phyloP scores from a whole-genome alignment of 2,888 invertebrate species.

The Amblyteles armatorius region DNA sequence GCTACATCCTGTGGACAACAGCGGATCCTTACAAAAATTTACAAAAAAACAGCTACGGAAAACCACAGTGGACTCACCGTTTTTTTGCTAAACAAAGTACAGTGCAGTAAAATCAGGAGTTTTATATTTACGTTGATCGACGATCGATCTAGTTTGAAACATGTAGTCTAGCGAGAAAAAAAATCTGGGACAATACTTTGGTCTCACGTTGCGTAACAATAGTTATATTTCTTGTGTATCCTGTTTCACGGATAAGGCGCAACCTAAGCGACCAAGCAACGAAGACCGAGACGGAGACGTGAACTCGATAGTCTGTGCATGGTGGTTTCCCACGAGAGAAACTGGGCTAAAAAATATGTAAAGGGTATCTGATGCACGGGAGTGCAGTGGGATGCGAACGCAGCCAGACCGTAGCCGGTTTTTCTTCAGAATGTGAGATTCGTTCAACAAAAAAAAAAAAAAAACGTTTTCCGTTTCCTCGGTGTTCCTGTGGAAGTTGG shows the following conservation, averaged over 20 bases:
- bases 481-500: not conserved
- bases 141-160: not conserved
- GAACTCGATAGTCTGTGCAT: not conserved
- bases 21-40: not conserved
- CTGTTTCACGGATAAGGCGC: slow-evolving; percentile 38
- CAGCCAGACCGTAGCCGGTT: not conserved
- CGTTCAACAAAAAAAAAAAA: not conserved
- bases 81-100: not conserved
- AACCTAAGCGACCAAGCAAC: slow-evolving; percentile 13
- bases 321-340: not conserved
- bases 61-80: not conserved
- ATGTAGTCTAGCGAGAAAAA: slow-evolving; percentile 15
- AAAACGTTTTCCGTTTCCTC: slow-evolving; percentile 4
- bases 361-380: not conserved
- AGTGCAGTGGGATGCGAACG: not conserved
- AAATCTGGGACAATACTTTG: slow-evolving; percentile 34
- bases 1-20: not conserved
- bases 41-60: not conserved
- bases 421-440: slow-evolving; percentile 2
- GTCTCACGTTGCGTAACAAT: slow-evolving; percentile 30
- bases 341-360: not conserved
- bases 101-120: not conserved
- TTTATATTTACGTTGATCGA: not conserved
- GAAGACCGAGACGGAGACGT: not conserved
- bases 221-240: slow-evolving; percentile 57